A percentile compares a stretch with the other conserved stretches of the same genome.
Evolutionary conservation across 2,797 vertebrate species (phyloP).

Genomic region (Clamator glandarius): DNA sequence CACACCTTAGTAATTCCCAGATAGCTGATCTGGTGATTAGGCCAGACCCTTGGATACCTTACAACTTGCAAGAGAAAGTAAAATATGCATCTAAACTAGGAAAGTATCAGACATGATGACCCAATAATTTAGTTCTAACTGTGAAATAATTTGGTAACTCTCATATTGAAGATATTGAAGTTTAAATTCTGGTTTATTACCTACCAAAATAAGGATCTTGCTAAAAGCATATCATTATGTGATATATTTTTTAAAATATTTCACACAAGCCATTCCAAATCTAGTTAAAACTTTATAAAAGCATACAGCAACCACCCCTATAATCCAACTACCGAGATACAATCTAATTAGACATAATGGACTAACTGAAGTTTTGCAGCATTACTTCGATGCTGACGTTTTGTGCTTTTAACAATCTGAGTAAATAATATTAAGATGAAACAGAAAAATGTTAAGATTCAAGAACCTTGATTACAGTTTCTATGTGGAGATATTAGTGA

Average conservation of each 20-base stretch:
- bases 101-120: background rate
- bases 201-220: background rate
- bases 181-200: background rate
- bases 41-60: background rate
- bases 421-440: background rate
- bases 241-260: background rate
- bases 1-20: background rate
- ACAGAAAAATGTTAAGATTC: background rate
- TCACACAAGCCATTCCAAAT: background rate
- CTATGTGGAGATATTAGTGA: background rate
- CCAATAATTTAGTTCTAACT: background rate
- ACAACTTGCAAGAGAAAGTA: background rate
- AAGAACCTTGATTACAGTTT: background rate
- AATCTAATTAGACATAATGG: background rate
- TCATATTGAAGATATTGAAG: background rate
- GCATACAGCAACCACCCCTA: background rate
- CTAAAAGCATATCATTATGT: background rate
- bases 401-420: background rate
- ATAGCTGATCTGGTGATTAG: background rate
- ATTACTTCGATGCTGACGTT: background rate
- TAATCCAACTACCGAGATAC: background rate
- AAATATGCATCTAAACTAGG: background rate
- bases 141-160: background rate
- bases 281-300: background rate
- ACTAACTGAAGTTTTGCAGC: background rate